Evolutionary conservation across 1,140 invertebrate genomes (phyloP).

Genomic region (Rhopalosiphum padi): DNA sequence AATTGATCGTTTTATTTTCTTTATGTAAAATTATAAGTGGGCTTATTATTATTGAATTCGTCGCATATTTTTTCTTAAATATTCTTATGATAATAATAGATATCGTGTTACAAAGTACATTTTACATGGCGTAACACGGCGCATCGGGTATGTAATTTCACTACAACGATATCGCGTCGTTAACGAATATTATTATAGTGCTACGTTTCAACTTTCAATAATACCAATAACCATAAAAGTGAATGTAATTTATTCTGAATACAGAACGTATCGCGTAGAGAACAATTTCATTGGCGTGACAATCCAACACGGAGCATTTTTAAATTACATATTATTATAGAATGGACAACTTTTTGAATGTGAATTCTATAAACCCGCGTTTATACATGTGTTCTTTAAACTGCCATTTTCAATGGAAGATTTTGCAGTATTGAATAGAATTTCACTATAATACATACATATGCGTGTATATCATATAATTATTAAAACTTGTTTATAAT

Average conservation of each 20-base stretch:
- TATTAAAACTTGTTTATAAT: not conserved
- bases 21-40: not conserved
- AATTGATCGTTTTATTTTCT: not conserved
- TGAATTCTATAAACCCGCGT: not conserved
- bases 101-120: not conserved
- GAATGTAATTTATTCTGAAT: not conserved
- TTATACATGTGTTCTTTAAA: not conserved
- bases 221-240: not conserved
- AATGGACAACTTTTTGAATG: not conserved
- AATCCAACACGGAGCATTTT: not conserved
- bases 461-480: no score
- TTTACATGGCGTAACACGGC: not conserved
- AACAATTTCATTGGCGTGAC: not conserved
- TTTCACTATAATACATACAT: not conserved
- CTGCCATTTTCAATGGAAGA: not conserved
- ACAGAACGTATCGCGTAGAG: not conserved
- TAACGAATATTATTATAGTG: not conserved
- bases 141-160: not conserved
- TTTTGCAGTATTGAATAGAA: not conserved
- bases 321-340: not conserved
- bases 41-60: not conserved
- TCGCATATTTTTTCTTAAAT: not conserved
- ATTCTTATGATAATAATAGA: not conserved
- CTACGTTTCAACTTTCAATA: not conserved
- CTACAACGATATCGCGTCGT: not conserved